Conservation (phyloP, 2,797 vertebrate species). For the Epinephelus malabaricus region DNA sequence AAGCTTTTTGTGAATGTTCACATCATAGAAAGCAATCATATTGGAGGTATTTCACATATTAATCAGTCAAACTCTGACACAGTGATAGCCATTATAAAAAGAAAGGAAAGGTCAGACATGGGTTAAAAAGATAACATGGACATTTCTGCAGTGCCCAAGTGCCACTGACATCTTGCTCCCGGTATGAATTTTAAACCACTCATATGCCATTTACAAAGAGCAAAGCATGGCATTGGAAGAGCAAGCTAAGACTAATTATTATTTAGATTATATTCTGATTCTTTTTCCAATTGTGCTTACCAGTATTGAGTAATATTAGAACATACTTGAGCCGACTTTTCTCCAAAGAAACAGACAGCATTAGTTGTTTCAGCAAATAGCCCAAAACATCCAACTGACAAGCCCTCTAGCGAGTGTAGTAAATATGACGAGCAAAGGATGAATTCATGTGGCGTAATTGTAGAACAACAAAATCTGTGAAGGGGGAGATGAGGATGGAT, state of each 20-base stretch:
- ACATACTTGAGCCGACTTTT: not conserved
- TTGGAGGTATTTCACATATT: not conserved
- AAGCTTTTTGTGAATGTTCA: too few relatives aligned
- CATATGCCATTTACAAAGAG: slow-evolving; percentile 12
- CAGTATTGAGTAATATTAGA: not conserved
- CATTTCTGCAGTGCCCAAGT: not conserved
- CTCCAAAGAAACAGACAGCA: not conserved
- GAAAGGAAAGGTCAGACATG: not conserved
- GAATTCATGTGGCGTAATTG: too few relatives aligned
- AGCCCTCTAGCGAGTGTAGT: not conserved
- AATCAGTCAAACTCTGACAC: not conserved
- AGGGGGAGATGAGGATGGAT: too few relatives aligned
- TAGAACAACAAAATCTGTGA: too few relatives aligned
- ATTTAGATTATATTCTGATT: not conserved
- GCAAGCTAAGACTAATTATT: not conserved
- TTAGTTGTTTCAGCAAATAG: not conserved
- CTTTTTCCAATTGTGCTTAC: too few relatives aligned
- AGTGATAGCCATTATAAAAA: not conserved
- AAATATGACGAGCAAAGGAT: too few relatives aligned
- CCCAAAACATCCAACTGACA: not conserved
- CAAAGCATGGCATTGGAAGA: not conserved
- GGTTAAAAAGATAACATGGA: not conserved
- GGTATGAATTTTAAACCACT: not conserved
- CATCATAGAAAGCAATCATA: not conserved
- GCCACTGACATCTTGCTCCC: not conserved